A percentile compares a stretch with the other conserved stretches of the same genome.
phyloP scores from a whole-genome alignment of 35 echinoderm and acorn worm species.

The Heliocidaris tuberculata region DNA sequence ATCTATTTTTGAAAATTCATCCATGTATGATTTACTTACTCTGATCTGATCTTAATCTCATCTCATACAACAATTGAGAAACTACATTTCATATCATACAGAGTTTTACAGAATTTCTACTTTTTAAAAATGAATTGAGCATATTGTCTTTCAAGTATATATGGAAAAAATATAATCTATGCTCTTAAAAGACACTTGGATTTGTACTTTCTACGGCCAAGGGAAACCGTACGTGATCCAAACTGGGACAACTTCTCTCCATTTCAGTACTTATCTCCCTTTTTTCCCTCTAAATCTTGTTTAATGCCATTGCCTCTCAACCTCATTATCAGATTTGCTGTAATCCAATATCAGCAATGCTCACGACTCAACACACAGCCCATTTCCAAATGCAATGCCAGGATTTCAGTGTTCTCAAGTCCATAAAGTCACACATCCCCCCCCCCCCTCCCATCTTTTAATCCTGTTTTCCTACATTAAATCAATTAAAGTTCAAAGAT shows the following conservation, averaged over 20 bases:
- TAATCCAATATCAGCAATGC: neutral
- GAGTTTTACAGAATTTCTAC: neutral
- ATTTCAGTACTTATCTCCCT: neutral
- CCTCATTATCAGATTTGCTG: neutral
- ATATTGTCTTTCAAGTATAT: neutral
- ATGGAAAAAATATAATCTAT: neutral
- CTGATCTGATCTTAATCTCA: too few relatives aligned
- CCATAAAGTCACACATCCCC: neutral
- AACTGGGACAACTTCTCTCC: neutral
- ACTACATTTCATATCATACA: too few relatives aligned
- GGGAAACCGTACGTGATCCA: neutral
- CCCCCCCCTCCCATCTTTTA: neutral
- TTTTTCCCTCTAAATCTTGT: neutral
- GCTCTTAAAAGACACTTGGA: neutral
- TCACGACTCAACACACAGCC: neutral
- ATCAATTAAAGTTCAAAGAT: neutral
- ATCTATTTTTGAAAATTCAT: too few relatives aligned
- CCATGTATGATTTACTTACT: too few relatives aligned
- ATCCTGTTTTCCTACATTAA: neutral
- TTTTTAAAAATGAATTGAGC: neutral
- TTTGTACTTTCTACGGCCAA: too few relatives aligned
- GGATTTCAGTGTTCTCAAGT: neutral
- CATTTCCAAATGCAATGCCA: neutral
- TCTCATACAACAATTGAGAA: too few relatives aligned
- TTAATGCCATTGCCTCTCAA: slow-evolving; percentile 2